Conservation (phyloP, 2,797 vertebrate genomes). For the Ctenopoma kingsleyae region DNA sequence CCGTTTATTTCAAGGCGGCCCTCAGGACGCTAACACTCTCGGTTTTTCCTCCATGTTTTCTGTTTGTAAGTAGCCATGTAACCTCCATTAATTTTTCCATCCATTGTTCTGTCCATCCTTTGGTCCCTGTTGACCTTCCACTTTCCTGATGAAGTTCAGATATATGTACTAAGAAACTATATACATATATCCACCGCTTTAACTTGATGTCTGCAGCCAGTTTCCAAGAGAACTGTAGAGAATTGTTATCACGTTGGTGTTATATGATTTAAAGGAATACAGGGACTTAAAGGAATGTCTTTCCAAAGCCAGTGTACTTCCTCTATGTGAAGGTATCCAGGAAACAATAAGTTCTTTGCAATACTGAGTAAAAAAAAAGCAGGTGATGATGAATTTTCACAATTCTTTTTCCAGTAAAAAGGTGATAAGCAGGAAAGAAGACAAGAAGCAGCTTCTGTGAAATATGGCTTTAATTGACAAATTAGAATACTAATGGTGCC, state of each 20-base stretch:
- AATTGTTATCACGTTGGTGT: slow-evolving; percentile 7
- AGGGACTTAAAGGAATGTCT: slow-evolving; percentile 22
- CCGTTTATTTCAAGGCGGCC: slow-evolving; percentile 91
- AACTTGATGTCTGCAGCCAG: slow-evolving; percentile 22
- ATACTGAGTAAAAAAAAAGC: not conserved
- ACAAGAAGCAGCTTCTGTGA: slow-evolving; percentile 15
- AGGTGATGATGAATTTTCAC: not conserved
- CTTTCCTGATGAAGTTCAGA: slow-evolving; percentile 17
- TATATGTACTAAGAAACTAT: slow-evolving; percentile 14
- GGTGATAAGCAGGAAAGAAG: not conserved
- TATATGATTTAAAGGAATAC: slow-evolving; percentile 57
- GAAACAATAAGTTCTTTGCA: not conserved
- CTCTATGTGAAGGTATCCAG: no score
- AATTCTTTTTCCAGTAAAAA: not conserved
- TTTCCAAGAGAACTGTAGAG: slow-evolving; percentile 16
- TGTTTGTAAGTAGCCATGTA: slow-evolving; percentile 95
- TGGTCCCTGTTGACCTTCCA: slow-evolving; percentile 9
- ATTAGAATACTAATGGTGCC: not conserved
- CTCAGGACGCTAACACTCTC: slow-evolving; percentile 93
- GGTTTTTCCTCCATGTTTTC: slow-evolving; percentile 97
- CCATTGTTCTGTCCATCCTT: slow-evolving; percentile 29
- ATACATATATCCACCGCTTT: slow-evolving; percentile 55
- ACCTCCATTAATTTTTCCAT: slow-evolving; percentile 61
- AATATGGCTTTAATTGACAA: slow-evolving; percentile 13
- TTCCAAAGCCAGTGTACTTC: not conserved